Conservation (phyloP, 2,888 invertebrate genomes). For the Torymus aiolomorphi region DNA sequence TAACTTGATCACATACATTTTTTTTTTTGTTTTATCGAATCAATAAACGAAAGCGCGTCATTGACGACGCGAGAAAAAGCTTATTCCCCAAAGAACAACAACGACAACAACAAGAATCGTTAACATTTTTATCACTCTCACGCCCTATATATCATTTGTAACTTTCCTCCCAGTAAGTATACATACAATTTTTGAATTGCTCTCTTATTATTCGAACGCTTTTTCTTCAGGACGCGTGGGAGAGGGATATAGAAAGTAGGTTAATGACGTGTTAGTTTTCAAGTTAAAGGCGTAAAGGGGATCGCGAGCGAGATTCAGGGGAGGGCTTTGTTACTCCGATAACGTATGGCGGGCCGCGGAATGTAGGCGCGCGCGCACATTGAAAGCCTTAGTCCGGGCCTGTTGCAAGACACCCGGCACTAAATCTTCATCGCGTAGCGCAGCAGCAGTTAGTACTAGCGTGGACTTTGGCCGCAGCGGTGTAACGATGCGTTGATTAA, state of each 20-base stretch:
- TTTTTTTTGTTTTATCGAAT: too few species aligned
- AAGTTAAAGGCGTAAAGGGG: constrained; percentile 9
- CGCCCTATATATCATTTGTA: too few species aligned
- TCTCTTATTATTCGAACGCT: neutral
- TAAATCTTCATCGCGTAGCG: neutral
- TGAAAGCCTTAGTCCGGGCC: neutral
- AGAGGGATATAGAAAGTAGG: neutral
- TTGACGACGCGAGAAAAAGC: too few species aligned
- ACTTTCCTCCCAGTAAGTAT: too few species aligned
- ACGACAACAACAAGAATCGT: too few species aligned
- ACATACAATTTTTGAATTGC: neutral
- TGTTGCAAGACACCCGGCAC: neutral
- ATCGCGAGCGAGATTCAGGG: too few species aligned
- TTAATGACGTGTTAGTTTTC: constrained; percentile 19
- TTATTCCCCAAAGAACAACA: too few species aligned
- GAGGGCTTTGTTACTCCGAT: neutral
- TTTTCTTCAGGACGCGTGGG: neutral
- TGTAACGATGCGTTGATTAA: neutral
- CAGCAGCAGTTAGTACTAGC: too few species aligned
- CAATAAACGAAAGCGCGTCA: too few species aligned
- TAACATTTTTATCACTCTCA: too few species aligned
- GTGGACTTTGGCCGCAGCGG: too few species aligned
- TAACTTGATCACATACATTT: too few species aligned
- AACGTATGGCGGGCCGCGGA: neutral
- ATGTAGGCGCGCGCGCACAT: constrained; percentile 3